A percentile compares a stretch with the other conserved stretches of the same genome.
phyloP scores from a whole-genome alignment of 2,113 vertebrate genomes.

The Ornithorhynchus anatinus region DNA sequence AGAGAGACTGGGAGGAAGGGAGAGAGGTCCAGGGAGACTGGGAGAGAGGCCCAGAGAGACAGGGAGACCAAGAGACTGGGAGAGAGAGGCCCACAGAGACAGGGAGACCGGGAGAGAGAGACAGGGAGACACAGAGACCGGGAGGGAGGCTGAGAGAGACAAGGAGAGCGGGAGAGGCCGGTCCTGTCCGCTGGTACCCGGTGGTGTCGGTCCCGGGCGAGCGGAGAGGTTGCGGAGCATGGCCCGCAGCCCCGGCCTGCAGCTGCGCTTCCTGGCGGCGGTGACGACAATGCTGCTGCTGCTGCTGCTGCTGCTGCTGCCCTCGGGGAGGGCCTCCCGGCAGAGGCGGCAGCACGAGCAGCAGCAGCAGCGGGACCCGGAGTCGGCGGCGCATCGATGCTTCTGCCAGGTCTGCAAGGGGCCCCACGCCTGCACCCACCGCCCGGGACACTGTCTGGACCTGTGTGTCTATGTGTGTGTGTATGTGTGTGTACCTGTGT shows the following conservation, averaged over 20 bases:
- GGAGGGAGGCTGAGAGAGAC: too few relatives aligned
- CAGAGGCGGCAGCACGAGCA: constrained; percentile 19
- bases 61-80: too few relatives aligned
- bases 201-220: neutral
- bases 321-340: neutral
- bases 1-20: too few relatives aligned
- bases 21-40: too few relatives aligned
- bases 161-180: neutral
- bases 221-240: neutral
- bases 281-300: neutral
- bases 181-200: constrained; percentile 5
- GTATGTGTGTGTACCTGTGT: too few relatives aligned
- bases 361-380: neutral
- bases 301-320: neutral
- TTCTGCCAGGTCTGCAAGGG: constrained; percentile 80
- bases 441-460: too few relatives aligned
- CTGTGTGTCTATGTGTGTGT: too few relatives aligned
- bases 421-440: neutral
- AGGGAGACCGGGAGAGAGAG: too few relatives aligned
- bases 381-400: constrained; percentile 67
- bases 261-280: neutral
- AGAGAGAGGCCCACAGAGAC: too few relatives aligned
- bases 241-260: constrained; percentile 5
- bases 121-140: too few relatives aligned
- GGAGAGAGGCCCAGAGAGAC: too few relatives aligned